Evolutionary conservation across 2,888 invertebrate genomes (phyloP).

Genomic region (Philopedon plagiatum): DNA sequence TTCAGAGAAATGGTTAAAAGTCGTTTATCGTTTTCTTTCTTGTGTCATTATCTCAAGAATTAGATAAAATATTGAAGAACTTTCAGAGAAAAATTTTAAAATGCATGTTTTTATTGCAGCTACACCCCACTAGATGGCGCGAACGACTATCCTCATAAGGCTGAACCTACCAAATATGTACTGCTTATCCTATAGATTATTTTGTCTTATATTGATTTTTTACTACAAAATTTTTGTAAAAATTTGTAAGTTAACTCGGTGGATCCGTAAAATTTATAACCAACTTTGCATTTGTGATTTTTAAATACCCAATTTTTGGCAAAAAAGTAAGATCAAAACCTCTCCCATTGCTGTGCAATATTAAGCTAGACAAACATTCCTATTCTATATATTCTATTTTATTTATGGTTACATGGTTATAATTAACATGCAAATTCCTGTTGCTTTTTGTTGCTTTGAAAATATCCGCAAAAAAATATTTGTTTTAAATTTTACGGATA

Average conservation of each 20-base stretch:
- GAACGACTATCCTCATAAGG: constrained; percentile 50
- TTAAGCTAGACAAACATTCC: too few species aligned
- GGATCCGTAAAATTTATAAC: background rate
- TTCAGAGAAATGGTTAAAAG: background rate
- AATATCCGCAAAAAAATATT: too few species aligned
- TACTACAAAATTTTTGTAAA: constrained; percentile 6
- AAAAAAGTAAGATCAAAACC: too few species aligned
- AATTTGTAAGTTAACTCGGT: constrained; percentile 6
- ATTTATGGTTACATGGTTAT: too few species aligned
- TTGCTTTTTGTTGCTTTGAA: too few species aligned
- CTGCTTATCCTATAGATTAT: constrained; percentile 34
- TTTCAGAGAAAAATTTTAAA: background rate
- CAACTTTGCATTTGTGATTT: background rate
- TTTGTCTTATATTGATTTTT: constrained; percentile 30
- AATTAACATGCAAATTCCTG: too few species aligned
- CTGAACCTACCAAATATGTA: constrained; percentile 48
- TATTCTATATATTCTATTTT: too few species aligned
- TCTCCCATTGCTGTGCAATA: too few species aligned
- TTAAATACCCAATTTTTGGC: too few species aligned
- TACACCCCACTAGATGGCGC: constrained; percentile 48
- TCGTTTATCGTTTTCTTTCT: background rate
- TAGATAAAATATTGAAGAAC: background rate
- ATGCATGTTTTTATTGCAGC: constrained; percentile 42
- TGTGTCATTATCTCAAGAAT: background rate
- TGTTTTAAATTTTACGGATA: background rate